phyloP scores from a whole-genome alignment of 2,888 invertebrate species.

The Julus scandinavius region DNA sequence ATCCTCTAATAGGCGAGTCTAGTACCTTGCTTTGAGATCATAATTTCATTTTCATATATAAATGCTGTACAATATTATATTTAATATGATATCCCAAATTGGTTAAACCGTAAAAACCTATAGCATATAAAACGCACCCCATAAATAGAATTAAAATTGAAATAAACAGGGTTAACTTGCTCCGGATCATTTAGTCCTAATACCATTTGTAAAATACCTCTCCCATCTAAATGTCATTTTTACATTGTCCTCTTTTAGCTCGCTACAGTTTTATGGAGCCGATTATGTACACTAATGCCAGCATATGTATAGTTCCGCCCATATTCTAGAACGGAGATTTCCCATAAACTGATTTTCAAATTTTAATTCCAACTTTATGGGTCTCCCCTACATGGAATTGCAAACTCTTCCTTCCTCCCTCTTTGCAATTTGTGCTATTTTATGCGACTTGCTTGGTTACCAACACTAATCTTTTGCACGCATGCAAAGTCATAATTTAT shows the following conservation, averaged over 20 bases:
- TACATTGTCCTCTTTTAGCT: background rate
- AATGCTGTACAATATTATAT: background rate
- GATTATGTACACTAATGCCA: background rate
- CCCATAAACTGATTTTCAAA: background rate
- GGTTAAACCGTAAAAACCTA: background rate
- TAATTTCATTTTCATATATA: too few species aligned
- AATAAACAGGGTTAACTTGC: background rate
- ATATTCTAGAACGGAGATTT: background rate
- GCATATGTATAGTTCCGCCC: background rate
- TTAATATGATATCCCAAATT: background rate
- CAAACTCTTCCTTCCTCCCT: conserved; percentile 6
- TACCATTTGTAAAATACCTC: background rate
- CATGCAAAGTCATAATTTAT: conserved; percentile 25
- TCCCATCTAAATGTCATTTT: background rate
- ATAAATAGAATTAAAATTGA: background rate
- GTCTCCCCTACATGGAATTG: background rate
- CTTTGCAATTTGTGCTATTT: conserved; percentile 23
- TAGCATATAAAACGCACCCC: background rate
- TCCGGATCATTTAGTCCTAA: background rate
- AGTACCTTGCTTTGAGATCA: too few species aligned
- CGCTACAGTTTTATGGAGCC: background rate
- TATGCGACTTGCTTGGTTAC: conserved; percentile 33
- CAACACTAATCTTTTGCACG: conserved; percentile 26
- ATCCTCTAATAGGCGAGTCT: too few species aligned
- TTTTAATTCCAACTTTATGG: background rate